Evolutionary conservation across 2,888 invertebrate species (phyloP), one percentile per base, ranked within the genome.

Genomic region (Dryococelus australis): DNA sequence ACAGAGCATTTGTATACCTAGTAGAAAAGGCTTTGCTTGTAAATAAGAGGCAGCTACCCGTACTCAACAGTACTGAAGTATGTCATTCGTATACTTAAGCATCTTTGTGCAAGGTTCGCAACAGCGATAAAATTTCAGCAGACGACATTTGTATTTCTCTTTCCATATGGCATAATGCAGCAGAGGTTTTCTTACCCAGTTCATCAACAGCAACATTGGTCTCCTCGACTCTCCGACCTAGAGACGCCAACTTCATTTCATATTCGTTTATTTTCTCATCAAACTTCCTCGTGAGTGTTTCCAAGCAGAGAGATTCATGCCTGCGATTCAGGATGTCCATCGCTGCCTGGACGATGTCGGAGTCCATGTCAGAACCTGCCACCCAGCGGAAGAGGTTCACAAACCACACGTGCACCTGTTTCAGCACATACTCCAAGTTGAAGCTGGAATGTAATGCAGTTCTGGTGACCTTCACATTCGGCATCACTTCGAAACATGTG

Each of bases 271-370:
- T 65, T n/a, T 65, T 65, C 20, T 65, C 65, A 20, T 65, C 65
- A 65, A 65, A 65, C 65, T 65, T 8, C 65, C 65, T 65, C n/a
- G 6, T 65, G 2, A 65, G 20, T 20, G 65, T 65, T 24, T 65
- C 65, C 24, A 65, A 20, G 65, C 65, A 65, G n/a, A 65, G 65
- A 9, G 65, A 12, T 65, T 65, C 65, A 6, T 65, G 65, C n/a
- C 65, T 65, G 10, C 65, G 65, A 24, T 65, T 65, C 65, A 65
- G 65, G n/a, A 83, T 83, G 28, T 83, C 83, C 43, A 35, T 83
- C 83, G 43, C 83, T 5, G 83, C 10, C 43, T 83, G 83, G 16
- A 83, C 24, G 43, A 83, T 83, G 8, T 83, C 83, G n/a, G 83
- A 43, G 43, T 83, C 83, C 83, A 83, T 83, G 83, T 83, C 83